Evolutionary conservation across 2,888 invertebrate species (phyloP).

Genomic region (Metopia argyrocephala): DNA sequence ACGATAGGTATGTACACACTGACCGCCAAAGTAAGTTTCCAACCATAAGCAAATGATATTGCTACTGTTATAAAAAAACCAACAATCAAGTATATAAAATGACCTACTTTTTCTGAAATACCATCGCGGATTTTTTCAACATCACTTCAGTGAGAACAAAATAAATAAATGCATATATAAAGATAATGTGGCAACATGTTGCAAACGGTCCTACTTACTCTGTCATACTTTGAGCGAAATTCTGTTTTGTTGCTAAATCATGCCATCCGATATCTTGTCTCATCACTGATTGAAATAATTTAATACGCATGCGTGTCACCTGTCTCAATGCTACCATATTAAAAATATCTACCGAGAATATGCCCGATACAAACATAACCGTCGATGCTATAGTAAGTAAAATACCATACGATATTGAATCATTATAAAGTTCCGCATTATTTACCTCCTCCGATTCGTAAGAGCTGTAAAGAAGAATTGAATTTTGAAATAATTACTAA

Average conservation of each 20-base stretch:
- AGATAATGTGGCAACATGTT: too few species aligned
- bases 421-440: constrained; percentile 82
- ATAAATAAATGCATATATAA: too few species aligned
- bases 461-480: constrained; percentile 71
- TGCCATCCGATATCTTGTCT: constrained; percentile 88
- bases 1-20: constrained; percentile 88
- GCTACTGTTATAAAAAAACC: constrained; percentile 81
- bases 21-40: constrained; percentile 91
- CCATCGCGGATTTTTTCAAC: constrained; percentile 90
- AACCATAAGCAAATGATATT: constrained; percentile 89
- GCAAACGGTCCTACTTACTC: constrained; percentile 85
- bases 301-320: constrained; percentile 82
- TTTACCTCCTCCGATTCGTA: constrained; percentile 81
- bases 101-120: constrained; percentile 90
- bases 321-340: constrained; percentile 84
- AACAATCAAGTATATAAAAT: constrained; percentile 82
- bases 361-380: constrained; percentile 82
- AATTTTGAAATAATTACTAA: background rate
- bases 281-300: constrained; percentile 83
- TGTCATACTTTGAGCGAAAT: constrained; percentile 86
- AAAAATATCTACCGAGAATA: constrained; percentile 84
- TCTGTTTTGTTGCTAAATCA: constrained; percentile 84
- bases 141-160: constrained; percentile 80
- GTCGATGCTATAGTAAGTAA: constrained; percentile 81
- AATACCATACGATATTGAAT: constrained; percentile 84